Percentiles rank a stretch among this genome's conserved stretches.
Conservation (phyloP, 2,113 vertebrate species). For the Parus major region DNA sequence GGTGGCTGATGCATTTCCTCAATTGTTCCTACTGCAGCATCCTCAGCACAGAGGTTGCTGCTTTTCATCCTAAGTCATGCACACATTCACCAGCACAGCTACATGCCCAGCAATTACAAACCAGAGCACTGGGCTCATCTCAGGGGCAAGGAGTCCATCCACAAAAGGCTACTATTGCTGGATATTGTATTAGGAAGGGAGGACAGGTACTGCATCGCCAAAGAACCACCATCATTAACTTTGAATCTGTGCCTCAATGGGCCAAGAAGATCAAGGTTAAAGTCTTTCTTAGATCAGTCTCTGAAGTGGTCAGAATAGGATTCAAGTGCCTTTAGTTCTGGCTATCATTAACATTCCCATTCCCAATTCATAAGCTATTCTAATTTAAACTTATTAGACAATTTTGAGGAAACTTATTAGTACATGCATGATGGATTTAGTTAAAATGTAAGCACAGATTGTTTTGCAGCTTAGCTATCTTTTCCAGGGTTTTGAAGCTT, state of each 20-base stretch:
- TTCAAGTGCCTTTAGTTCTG: neutral
- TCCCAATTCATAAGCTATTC: neutral
- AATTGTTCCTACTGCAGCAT: neutral
- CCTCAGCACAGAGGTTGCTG: neutral
- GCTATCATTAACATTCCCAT: neutral
- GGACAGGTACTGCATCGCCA: neutral
- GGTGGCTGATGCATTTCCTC: neutral
- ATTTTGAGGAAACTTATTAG: neutral
- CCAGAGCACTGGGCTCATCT: neutral
- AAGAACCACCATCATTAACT: neutral
- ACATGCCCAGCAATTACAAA: neutral
- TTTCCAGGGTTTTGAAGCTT: neutral
- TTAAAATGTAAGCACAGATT: neutral
- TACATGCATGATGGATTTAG: neutral
- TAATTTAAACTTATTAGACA: neutral
- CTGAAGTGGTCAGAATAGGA: neutral
- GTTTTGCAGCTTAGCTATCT: neutral
- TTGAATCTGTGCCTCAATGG: neutral
- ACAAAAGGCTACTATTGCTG: neutral
- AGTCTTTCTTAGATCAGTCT: neutral
- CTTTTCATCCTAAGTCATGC: neutral
- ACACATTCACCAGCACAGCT: accelerated
- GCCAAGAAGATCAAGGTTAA: neutral
- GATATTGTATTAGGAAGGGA: neutral
- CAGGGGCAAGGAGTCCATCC: neutral